These are phyloP conservation scores for Acanthopagrus latus DNA, from an alignment of 2,797 vertebrate genomes.

Conservation along the genomic window DNA sequence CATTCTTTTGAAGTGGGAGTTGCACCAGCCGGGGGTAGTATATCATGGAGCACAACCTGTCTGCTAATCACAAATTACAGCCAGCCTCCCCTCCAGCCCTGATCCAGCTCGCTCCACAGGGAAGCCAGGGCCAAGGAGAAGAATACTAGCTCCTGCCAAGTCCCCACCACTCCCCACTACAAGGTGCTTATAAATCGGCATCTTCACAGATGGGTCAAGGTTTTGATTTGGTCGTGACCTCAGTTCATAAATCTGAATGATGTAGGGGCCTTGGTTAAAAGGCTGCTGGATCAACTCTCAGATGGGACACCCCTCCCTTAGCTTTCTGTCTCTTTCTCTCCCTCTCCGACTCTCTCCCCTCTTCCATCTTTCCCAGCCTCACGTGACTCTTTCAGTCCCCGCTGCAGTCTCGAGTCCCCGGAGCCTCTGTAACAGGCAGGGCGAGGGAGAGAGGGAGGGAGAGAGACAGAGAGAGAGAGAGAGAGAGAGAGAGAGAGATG, in stretches of 20 bases:
- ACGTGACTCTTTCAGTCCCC: slow-evolving; percentile 69
- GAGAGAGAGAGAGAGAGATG: slow-evolving; percentile 66
- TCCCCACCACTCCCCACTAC: slow-evolving; percentile 68
- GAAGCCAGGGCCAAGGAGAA: slow-evolving; percentile 70
- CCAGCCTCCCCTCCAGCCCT: slow-evolving; percentile 63
- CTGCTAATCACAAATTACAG: slow-evolving; percentile 85
- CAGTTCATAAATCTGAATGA: slow-evolving; percentile 88
- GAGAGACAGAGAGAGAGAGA: slow-evolving; percentile 62
- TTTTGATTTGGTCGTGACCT: slow-evolving; percentile 89
- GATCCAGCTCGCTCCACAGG: slow-evolving; percentile 64
- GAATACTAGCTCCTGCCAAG: slow-evolving; percentile 78
- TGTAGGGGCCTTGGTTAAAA: slow-evolving; percentile 83
- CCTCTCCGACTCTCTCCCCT: slow-evolving; percentile 58
- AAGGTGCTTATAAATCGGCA: slow-evolving; percentile 86
- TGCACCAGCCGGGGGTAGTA: slow-evolving; percentile 55
- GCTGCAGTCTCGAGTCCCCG: slow-evolving; percentile 71
- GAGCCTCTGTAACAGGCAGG: slow-evolving; percentile 74
- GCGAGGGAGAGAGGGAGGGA: slow-evolving; percentile 25
- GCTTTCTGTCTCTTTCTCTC: slow-evolving; percentile 60
- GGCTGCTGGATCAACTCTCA: slow-evolving; percentile 75
- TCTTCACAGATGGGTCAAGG: slow-evolving; percentile 85
- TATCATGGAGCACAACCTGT: slow-evolving; percentile 79
- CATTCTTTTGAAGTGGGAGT: slow-evolving; percentile 63
- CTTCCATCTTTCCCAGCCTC: slow-evolving; percentile 57
- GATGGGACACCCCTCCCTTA: slow-evolving; percentile 69